Evolutionary conservation across 2,888 invertebrate genomes (phyloP).

Genomic region (Zonitis immaculata): DNA sequence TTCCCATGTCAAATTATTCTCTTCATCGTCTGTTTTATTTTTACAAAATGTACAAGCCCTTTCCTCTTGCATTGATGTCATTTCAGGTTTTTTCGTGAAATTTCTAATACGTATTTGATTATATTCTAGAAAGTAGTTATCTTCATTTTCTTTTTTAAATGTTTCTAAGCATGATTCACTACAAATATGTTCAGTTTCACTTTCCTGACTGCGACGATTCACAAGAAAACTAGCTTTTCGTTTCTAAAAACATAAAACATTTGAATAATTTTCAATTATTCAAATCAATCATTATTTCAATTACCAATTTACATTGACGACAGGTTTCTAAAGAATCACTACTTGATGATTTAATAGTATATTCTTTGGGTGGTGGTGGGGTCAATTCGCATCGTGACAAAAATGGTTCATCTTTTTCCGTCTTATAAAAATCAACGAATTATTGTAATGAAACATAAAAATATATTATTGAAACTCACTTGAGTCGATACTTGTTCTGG

Average conservation of each 20-base stretch:
- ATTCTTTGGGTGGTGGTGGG: slow-evolving; percentile 36
- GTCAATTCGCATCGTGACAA: slow-evolving; percentile 11
- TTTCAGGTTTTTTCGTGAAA: slow-evolving; percentile 26
- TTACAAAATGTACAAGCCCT: slow-evolving; percentile 50
- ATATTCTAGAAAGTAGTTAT: slow-evolving; percentile 43
- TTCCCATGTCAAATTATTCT: slow-evolving; percentile 78
- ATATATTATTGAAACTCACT: slow-evolving; percentile 20
- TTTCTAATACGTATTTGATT: slow-evolving; percentile 42
- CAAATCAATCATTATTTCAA: slow-evolving; percentile 9
- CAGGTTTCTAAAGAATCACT: slow-evolving; percentile 43
- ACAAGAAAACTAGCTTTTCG: slow-evolving; percentile 44
- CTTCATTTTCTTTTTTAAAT: slow-evolving; percentile 46
- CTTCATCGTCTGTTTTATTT: slow-evolving; percentile 51
- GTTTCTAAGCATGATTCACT: slow-evolving; percentile 55
- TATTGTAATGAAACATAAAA: not conserved
- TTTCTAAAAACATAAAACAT: slow-evolving; percentile 29
- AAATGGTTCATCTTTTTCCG: slow-evolving; percentile 59
- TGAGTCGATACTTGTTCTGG: slow-evolving; percentile 64
- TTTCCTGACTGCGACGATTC: slow-evolving; percentile 43
- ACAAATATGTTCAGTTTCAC: slow-evolving; percentile 55
- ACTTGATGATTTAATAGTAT: not conserved
- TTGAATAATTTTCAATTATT: not conserved
- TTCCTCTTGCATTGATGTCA: slow-evolving; percentile 34
- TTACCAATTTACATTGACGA: slow-evolving; percentile 49
- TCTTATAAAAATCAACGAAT: slow-evolving; percentile 34